Base-by-base conservation (phyloP, 2,797 vertebrate species). In the Hyperoplus immaculatus region DNA sequence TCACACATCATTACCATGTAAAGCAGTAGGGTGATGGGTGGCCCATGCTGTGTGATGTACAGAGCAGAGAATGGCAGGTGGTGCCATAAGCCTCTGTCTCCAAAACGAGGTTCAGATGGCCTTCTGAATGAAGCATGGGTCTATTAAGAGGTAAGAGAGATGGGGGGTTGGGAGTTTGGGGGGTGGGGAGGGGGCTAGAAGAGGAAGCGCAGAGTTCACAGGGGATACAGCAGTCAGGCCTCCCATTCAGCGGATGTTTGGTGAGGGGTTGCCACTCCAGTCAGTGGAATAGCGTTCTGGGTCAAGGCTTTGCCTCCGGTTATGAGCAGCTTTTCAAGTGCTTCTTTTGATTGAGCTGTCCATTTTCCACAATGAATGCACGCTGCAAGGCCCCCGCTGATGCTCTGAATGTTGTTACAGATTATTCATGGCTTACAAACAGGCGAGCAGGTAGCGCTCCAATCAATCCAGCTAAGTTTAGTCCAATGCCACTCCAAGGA, bases 401-500 rank as follows among this genome's bases (percentile, higher is more conserved):
- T 75, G 89, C 89, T 72, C 77, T 43, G 81, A 82, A 85, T 89
- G 91, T 92, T 91, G 78, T 92, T 94, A 91, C 86, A 87, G 92
- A 95, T 94, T 93, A 94, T 94, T 95, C 91, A 95, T 93, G 93
- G 92, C 89, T 91, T 91, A 91, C 90, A 93, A 93, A 92, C 90
- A 90, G 82, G 83, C 71, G 57, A 79, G 83, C 86, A 90, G 89
- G 88, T 91, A 89, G 82, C 39, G 77, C 79, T 83, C 93, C 88
- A 91, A 95, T 95, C 94, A 94, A 92, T 95, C 90, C 83, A 38
- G 77, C 69, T 71, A 77, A 68, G 87, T 90, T 93, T 89, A 89
- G 80, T 62, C 83, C 88, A 94, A 94, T 93, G 91, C 88, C 91
- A 92, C 75, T 64, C 88, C 93, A 94, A 95, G 94, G 94, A 92